Conservation (phyloP, 2,797 vertebrate species). For the Rhinogobio ventralis region DNA sequence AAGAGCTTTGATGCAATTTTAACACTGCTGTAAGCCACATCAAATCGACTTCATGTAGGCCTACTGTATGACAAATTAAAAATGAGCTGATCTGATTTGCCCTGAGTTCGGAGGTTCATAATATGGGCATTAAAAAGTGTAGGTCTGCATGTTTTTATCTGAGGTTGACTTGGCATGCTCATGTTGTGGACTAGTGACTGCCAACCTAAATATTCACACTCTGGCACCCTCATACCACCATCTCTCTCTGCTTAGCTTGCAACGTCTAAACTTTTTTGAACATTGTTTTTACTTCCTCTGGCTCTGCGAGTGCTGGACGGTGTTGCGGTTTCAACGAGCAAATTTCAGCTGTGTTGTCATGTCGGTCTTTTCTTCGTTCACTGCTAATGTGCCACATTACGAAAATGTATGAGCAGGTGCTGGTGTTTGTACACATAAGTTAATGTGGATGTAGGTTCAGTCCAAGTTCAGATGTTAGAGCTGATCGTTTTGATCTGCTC, state of each 20-base stretch:
- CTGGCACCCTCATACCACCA: conserved; percentile 56
- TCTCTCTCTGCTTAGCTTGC: conserved; percentile 49
- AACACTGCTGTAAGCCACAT: neutral
- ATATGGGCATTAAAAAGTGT: conserved; percentile 51
- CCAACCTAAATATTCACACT: conserved; percentile 76
- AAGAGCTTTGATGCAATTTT: no score
- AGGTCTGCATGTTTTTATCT: conserved; percentile 70
- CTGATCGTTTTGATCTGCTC: neutral
- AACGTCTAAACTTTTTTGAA: conserved; percentile 48
- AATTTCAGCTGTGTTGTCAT: conserved; percentile 67
- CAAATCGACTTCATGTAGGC: neutral
- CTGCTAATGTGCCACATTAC: conserved; percentile 59
- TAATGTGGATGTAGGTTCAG: conserved; percentile 64
- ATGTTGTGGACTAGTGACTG: conserved; percentile 60
- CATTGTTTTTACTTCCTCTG: conserved; percentile 71
- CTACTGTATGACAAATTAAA: neutral
- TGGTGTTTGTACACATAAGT: conserved; percentile 60
- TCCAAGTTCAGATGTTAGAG: conserved; percentile 18
- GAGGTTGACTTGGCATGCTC: conserved; percentile 69
- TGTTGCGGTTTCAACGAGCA: conserved; percentile 36
- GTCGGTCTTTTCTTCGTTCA: conserved; percentile 42
- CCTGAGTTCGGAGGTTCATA: conserved; percentile 24
- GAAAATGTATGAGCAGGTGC: conserved; percentile 48
- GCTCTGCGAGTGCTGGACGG: conserved; percentile 51
- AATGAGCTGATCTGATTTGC: conserved; percentile 42